phyloP scores from a whole-genome alignment of 2,888 invertebrate genomes.

The Barypeithes pellucidus region DNA sequence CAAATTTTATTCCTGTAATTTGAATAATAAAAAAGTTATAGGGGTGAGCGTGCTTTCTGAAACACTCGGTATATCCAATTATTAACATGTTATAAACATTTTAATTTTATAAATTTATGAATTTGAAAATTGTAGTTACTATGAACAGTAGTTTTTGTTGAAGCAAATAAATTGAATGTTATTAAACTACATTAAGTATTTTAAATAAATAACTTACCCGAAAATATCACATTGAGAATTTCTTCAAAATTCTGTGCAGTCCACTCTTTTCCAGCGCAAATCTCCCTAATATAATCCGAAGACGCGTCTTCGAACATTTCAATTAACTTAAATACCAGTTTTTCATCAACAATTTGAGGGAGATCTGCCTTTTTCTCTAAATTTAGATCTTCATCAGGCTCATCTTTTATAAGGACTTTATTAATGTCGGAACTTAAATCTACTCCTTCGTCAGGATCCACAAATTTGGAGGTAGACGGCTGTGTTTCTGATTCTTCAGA shows the following conservation, averaged over 20 bases:
- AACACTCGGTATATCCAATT: too few species aligned
- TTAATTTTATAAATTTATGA: too few species aligned
- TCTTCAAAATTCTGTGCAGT: constrained; percentile 54
- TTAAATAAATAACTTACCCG: constrained; percentile 13
- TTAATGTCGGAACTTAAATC: neutral
- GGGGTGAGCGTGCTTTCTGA: too few species aligned
- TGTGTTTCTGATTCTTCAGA: too few species aligned
- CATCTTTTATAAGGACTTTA: neutral
- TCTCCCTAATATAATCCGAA: constrained; percentile 58
- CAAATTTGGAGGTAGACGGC: neutral
- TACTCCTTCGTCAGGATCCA: neutral
- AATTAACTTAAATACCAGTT: constrained; percentile 56
- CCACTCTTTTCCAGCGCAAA: constrained; percentile 57
- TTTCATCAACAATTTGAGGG: constrained; percentile 46
- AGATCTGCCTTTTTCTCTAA: neutral
- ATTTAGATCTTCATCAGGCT: neutral
- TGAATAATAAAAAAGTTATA: too few species aligned
- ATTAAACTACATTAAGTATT: too few species aligned
- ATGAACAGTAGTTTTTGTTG: too few species aligned
- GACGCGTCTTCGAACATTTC: constrained; percentile 64
- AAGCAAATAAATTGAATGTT: too few species aligned
- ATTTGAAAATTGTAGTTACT: too few species aligned
- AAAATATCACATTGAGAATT: constrained; percentile 55
- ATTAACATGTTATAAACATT: too few species aligned
- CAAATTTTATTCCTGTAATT: too few species aligned